phyloP scores from a whole-genome alignment of 2,888 invertebrate genomes.

The Drosophila rubida region DNA sequence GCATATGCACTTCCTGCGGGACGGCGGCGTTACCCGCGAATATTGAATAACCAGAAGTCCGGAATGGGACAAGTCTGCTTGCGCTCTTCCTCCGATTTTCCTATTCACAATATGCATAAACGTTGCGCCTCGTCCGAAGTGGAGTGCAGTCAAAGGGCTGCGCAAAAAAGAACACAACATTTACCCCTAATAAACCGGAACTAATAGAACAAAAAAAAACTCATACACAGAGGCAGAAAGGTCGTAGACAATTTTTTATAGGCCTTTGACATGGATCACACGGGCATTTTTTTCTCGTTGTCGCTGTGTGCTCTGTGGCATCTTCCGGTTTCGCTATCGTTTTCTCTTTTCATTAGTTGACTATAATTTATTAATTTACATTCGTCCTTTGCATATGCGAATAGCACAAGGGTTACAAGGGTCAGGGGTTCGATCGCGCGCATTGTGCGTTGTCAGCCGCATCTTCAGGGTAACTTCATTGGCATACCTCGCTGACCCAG shows the following conservation, averaged over 20 bases:
- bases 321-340: conserved; percentile 44
- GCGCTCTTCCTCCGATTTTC: conserved; percentile 1
- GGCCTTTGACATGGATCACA: conserved; percentile 71
- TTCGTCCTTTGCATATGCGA: conserved; percentile 77
- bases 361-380: conserved; percentile 80
- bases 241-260: conserved; percentile 77
- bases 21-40: conserved; percentile 68
- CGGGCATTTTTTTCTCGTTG: conserved; percentile 19
- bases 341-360: conserved; percentile 69
- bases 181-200: conserved; percentile 79
- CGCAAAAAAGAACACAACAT: conserved; percentile 54
- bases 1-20: conserved; percentile 65
- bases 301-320: conserved; percentile 33
- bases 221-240: conserved; percentile 48
- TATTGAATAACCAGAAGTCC: conserved; percentile 70
- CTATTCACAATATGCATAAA: conserved; percentile 61
- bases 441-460: conserved; percentile 55
- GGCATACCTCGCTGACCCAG: conserved; percentile 67
- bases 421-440: conserved; percentile 2
- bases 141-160: conserved; percentile 75
- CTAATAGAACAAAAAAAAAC: conserved; percentile 66
- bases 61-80: conserved; percentile 27
- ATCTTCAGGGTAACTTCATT: conserved; percentile 74
- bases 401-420: conserved; percentile 59
- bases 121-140: conserved; percentile 66